A percentile compares a stretch with the other conserved stretches of the same genome.
Conservation (phyloP, 1,140 invertebrate species). For the Brachionus angularis region DNA sequence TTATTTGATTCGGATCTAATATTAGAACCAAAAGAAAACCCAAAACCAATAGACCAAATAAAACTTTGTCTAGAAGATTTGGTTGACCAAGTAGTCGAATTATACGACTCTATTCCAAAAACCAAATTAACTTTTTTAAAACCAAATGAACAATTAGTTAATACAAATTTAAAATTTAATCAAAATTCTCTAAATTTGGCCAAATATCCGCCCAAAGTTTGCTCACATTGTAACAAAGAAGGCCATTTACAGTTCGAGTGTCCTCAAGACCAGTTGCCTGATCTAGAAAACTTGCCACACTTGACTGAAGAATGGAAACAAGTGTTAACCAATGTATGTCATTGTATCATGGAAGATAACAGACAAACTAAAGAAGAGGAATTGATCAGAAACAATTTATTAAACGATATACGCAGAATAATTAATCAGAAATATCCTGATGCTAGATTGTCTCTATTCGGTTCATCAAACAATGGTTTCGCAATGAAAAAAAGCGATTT, state of each 20-base stretch:
- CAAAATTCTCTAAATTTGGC: conserved; percentile 3
- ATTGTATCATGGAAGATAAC: conserved; percentile 34
- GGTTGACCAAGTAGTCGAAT: background rate
- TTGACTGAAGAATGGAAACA: conserved; percentile 13
- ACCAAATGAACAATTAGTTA: no score
- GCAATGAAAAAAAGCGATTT: conserved; percentile 64
- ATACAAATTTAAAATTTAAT: conserved; percentile 29
- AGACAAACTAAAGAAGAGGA: conserved; percentile 39
- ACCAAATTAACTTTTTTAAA: background rate
- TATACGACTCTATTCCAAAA: background rate
- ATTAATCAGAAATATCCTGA: conserved; percentile 51
- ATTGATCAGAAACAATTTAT: background rate
- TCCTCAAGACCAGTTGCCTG: conserved; percentile 45
- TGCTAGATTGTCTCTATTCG: conserved; percentile 62
- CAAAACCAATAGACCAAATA: background rate
- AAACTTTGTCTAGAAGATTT: conserved; percentile 1
- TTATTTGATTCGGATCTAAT: no score
- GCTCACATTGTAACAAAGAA: conserved; percentile 60
- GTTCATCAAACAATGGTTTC: conserved; percentile 66
- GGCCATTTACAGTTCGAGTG: conserved; percentile 62
- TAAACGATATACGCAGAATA: background rate
- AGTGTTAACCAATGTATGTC: conserved; percentile 21
- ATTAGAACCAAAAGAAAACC: no score
- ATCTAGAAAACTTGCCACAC: conserved; percentile 20
- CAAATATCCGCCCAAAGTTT: conserved; percentile 59